A percentile compares a stretch with the other conserved stretches of the same genome.
phyloP scores from a whole-genome alignment of 2,113 vertebrate genomes.

The Hydropotes inermis region DNA sequence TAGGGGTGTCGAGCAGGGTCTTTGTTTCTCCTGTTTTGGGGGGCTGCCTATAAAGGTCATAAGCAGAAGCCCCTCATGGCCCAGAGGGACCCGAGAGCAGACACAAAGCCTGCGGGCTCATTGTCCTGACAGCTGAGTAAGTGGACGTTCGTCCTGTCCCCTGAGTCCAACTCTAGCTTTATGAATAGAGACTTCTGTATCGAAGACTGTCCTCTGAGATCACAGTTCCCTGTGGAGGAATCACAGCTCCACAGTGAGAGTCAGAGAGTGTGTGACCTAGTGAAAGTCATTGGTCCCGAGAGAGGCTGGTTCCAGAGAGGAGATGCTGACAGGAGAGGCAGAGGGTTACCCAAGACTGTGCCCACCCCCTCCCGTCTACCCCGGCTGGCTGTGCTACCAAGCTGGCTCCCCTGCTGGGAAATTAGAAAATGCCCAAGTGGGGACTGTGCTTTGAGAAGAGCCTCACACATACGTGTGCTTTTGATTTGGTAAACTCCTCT shows the following conservation, averaged over 20 bases:
- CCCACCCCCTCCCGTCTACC: accelerated
- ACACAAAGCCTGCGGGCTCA: neutral
- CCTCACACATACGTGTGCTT: neutral
- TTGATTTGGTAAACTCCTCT: neutral
- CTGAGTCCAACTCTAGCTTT: neutral
- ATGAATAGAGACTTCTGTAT: neutral
- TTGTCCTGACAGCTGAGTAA: neutral
- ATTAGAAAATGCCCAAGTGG: neutral
- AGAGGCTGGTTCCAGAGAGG: neutral
- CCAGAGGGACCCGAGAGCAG: neutral
- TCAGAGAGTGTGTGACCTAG: neutral
- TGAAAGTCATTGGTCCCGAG: neutral
- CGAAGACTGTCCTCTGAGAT: neutral
- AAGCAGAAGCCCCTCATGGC: neutral
- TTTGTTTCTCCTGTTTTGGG: neutral
- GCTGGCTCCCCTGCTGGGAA: neutral
- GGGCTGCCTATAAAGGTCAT: neutral
- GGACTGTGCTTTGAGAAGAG: neutral
- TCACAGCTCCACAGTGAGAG: neutral
- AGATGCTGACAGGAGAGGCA: neutral
- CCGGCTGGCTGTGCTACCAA: neutral
- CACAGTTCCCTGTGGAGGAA: neutral
- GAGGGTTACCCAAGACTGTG: neutral
- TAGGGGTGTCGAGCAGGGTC: accelerated
- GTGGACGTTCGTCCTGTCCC: neutral